Conservation (phyloP, 2,113 vertebrate genomes). For the Pseudopodoces humilis region DNA sequence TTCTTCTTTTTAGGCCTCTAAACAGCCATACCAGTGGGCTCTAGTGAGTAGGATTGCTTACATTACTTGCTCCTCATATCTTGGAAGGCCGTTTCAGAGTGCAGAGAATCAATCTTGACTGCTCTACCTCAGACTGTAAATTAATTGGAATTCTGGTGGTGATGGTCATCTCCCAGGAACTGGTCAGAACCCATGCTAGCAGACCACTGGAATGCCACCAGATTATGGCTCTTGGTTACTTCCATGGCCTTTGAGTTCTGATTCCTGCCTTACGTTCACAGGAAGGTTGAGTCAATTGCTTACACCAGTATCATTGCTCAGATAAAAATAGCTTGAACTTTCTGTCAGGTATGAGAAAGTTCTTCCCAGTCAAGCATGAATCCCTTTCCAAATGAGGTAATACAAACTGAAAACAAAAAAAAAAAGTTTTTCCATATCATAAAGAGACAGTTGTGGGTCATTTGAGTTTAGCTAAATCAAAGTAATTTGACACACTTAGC, state of each 20-base stretch:
- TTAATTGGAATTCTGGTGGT: neutral
- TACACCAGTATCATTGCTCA: neutral
- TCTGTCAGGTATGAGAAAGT: slow-evolving; percentile 20
- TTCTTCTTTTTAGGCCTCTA: neutral
- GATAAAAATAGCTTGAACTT: slow-evolving; percentile 28
- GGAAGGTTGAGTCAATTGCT: neutral
- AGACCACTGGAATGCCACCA: neutral
- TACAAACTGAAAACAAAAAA: neutral
- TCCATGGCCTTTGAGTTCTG: neutral
- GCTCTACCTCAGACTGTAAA: neutral
- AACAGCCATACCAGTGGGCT: neutral
- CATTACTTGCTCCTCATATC: neutral
- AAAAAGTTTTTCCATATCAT: slow-evolving; percentile 9
- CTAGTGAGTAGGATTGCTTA: neutral
- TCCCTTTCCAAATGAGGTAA: slow-evolving; percentile 42
- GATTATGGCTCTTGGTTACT: neutral
- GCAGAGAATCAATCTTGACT: neutral
- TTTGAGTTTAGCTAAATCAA: neutral
- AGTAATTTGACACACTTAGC: neutral
- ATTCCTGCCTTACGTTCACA: neutral
- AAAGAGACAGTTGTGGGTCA: neutral
- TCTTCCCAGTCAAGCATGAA: slow-evolving; percentile 59
- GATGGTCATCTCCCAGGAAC: neutral
- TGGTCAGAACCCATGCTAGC: neutral
- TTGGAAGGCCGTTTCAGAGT: neutral